Evolutionary conservation across 2,797 vertebrate genomes (phyloP).

Genomic region (Tokudaia tokunoshimensis): DNA sequence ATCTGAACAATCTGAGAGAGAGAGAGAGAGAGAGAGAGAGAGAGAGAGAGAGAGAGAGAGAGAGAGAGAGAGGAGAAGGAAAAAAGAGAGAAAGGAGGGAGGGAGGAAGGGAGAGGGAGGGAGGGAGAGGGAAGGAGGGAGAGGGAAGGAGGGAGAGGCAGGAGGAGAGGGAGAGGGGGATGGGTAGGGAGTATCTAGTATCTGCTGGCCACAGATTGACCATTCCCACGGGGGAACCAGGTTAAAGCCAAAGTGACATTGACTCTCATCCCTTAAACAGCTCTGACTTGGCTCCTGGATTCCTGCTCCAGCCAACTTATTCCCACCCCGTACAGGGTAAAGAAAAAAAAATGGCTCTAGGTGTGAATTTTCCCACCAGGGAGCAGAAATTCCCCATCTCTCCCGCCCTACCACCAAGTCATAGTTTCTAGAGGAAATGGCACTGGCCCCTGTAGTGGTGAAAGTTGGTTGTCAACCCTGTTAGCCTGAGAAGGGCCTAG

Average conservation of each 20-base stretch:
- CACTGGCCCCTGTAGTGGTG: background rate
- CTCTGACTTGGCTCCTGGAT: background rate
- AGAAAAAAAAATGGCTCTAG: background rate
- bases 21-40: too few relatives aligned
- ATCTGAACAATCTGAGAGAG: slow-evolving; percentile 82
- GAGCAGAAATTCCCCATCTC: background rate
- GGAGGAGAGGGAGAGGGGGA: background rate
- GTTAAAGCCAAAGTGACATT: background rate
- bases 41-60: too few relatives aligned
- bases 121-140: too few relatives aligned
- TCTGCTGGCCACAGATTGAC: background rate
- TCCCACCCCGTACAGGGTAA: too few relatives aligned
- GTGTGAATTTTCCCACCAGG: background rate
- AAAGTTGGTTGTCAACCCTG: background rate
- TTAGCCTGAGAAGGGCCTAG: background rate
- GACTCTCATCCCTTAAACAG: background rate
- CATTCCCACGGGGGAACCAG: background rate
- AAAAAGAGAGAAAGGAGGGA: too few relatives aligned
- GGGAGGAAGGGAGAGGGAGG: too few relatives aligned
- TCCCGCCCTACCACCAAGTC: background rate
- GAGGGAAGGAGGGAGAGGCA: too few relatives aligned
- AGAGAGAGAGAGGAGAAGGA: too few relatives aligned
- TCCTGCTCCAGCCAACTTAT: background rate
- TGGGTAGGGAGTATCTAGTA: background rate
- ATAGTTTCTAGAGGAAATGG: background rate